These are phyloP conservation scores for Leucophenga maculata DNA, from an alignment of 2,888 invertebrate species.

Conservation along the genomic window DNA sequence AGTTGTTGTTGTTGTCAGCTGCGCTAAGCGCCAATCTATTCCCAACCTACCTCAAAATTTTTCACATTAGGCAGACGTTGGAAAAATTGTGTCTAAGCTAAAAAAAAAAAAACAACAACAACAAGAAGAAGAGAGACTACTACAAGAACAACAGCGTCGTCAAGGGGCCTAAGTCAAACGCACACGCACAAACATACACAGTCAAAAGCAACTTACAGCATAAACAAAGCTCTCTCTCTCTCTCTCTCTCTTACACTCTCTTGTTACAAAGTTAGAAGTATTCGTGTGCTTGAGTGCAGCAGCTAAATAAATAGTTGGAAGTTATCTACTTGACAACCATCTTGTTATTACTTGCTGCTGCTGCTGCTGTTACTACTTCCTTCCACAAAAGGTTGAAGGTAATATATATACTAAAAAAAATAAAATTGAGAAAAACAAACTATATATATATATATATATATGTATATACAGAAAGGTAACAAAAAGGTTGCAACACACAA, in stretches of 20 bases:
- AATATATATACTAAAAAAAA: conserved; percentile 48
- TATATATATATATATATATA: conserved; percentile 40
- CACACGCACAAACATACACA: conserved; percentile 42
- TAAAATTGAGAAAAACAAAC: conserved; percentile 40
- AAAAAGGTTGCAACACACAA: too few species aligned
- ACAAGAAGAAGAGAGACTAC: neutral
- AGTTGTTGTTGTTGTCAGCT: conserved; percentile 47
- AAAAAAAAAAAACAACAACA: conserved; percentile 37
- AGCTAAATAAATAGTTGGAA: neutral
- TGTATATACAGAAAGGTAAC: neutral
- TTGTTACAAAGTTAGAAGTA: too few species aligned
- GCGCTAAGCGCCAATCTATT: conserved; percentile 56
- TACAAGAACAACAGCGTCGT: neutral
- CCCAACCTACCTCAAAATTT: conserved; percentile 70
- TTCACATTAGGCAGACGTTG: conserved; percentile 67
- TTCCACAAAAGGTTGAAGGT: conserved; percentile 62
- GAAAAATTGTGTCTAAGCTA: conserved; percentile 43
- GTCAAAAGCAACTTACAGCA: conserved; percentile 40
- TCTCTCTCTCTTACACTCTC: too few species aligned
- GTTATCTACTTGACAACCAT: conserved; percentile 30
- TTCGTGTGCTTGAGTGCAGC: neutral
- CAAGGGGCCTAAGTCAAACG: conserved; percentile 18
- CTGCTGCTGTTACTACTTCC: neutral
- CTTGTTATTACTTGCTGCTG: conserved; percentile 6
- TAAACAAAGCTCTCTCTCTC: neutral